Evolutionary conservation across 2,888 invertebrate species (phyloP).

Genomic region (Norana najaformis): DNA sequence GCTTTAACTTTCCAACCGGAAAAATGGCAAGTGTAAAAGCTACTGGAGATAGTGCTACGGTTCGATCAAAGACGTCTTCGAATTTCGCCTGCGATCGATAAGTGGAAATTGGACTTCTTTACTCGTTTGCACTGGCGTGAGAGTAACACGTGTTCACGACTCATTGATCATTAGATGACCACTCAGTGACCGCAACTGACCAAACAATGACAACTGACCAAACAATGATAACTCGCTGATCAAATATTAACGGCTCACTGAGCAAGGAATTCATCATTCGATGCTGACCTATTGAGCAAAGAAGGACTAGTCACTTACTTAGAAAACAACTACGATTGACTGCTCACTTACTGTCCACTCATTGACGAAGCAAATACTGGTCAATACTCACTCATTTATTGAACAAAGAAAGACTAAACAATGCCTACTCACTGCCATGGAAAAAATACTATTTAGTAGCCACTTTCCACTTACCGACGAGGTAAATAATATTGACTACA

Average conservation of each 20-base stretch:
- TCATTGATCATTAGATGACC: not conserved
- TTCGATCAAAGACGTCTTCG: too few species aligned
- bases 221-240: not conserved
- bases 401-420: too few species aligned
- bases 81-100: not conserved
- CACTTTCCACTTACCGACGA: too few species aligned
- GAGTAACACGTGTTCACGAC: not conserved
- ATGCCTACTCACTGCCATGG: too few species aligned
- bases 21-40: not conserved
- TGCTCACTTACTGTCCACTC: not conserved
- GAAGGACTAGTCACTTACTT: not conserved
- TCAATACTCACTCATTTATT: not conserved
- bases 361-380: not conserved
- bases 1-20: not conserved
- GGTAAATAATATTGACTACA: too few species aligned
- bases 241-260: not conserved
- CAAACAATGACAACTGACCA: not conserved
- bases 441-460: too few species aligned
- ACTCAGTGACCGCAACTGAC: not conserved
- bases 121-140: not conserved
- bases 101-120: not conserved
- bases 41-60: too few species aligned
- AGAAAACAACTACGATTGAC: not conserved
- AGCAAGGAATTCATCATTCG: not conserved
- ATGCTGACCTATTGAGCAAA: not conserved